phyloP scores from a whole-genome alignment of 2,113 vertebrate genomes.

The Zosterops lateralis region DNA sequence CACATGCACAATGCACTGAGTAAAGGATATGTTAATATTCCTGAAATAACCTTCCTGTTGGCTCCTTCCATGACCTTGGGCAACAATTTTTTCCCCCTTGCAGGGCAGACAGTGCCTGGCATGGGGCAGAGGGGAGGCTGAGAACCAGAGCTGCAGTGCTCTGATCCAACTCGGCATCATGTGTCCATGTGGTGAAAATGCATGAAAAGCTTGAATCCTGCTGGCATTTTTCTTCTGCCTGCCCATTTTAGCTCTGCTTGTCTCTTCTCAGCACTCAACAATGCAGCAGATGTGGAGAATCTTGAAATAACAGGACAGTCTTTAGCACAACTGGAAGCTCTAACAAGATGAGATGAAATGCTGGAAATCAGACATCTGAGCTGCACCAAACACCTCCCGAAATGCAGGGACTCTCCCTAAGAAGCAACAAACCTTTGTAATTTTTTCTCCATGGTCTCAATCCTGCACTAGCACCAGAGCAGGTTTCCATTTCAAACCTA shows the following conservation, averaged over 20 bases:
- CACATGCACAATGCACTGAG: neutral
- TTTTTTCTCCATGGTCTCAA: neutral
- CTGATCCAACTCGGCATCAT: rapidly evolving
- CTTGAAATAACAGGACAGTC: neutral
- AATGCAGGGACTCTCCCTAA: neutral
- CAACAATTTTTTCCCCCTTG: neutral
- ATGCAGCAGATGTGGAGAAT: neutral
- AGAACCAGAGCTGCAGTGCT: neutral
- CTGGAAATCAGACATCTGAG: neutral
- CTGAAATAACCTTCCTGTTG: neutral
- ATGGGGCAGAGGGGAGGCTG: neutral
- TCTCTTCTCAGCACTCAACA: neutral
- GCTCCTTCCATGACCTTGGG: neutral
- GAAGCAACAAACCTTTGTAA: neutral
- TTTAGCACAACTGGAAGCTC: neutral
- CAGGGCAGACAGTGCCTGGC: neutral
- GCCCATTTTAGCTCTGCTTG: neutral
- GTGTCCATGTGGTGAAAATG: neutral
- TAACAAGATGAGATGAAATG: neutral
- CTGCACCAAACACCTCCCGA: neutral
- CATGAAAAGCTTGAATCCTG: neutral
- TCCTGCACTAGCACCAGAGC: neutral
- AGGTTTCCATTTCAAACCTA: neutral
- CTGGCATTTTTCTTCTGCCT: neutral
- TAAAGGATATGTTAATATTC: neutral